A percentile compares a stretch with the other conserved stretches of the same genome.
phyloP scores from a whole-genome alignment of 2,113 vertebrate genomes.

The Lanius ludovicianus region DNA sequence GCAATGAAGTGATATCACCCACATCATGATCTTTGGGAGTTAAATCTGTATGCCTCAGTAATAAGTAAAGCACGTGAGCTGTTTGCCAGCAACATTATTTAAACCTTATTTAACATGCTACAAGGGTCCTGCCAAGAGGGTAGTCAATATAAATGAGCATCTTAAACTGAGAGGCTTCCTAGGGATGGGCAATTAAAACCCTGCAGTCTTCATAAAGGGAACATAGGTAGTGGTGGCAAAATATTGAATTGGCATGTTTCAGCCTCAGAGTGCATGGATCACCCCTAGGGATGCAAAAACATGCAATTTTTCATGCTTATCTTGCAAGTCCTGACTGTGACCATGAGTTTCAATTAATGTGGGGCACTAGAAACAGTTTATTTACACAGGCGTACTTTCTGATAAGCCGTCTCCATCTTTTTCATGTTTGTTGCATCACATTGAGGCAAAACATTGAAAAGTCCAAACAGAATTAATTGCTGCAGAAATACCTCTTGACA shows the following conservation, averaged over 20 bases:
- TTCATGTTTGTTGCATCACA: background rate
- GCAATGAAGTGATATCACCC: slow-evolving; percentile 7
- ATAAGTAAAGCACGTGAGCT: background rate
- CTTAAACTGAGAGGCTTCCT: background rate
- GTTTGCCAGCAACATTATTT: background rate
- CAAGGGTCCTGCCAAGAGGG: background rate
- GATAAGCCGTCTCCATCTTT: background rate
- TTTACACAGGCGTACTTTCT: background rate
- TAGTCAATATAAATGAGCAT: background rate
- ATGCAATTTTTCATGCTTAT: background rate
- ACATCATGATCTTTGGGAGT: background rate
- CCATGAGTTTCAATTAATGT: background rate
- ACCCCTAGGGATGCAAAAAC: background rate
- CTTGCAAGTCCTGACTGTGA: background rate
- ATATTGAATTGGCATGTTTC: background rate
- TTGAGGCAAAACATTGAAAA: background rate
- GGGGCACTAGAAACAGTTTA: background rate
- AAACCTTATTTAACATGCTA: background rate
- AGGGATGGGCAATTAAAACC: background rate
- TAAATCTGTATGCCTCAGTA: background rate
- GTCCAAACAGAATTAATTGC: background rate
- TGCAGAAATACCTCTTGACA: background rate
- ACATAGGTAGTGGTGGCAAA: background rate
- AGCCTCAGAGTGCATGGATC: background rate
- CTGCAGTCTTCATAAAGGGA: background rate